phyloP scores from a whole-genome alignment of 2,113 vertebrate species.

The Neolamprologus ventralis region DNA sequence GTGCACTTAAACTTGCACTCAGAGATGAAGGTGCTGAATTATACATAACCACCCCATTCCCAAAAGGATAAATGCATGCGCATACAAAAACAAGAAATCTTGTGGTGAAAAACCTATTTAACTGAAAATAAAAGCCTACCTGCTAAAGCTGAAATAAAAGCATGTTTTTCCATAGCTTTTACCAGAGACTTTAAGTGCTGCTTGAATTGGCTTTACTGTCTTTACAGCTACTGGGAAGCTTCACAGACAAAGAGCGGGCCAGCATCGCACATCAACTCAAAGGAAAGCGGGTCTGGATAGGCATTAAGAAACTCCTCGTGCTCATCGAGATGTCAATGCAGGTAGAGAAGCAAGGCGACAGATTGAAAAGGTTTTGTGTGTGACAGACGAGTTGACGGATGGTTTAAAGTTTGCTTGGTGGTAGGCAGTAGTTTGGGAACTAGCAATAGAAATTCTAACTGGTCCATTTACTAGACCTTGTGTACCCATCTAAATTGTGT shows the following conservation, averaged over 20 bases:
- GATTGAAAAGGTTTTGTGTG: rapidly evolving
- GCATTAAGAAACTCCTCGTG: constrained; percentile 97
- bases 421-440: background rate
- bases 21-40: background rate
- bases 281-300: constrained; percentile 89
- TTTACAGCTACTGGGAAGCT: constrained; percentile 86
- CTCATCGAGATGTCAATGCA: constrained; percentile 98
- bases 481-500: background rate
- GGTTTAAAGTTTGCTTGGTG: background rate
- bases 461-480: background rate
- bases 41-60: background rate
- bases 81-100: background rate
- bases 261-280: constrained; percentile 88
- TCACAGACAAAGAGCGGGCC: constrained; percentile 88
- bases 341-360: constrained; percentile 56
- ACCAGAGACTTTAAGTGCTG: background rate
- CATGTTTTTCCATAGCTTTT: background rate
- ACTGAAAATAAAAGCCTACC: background rate
- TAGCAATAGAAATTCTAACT: background rate
- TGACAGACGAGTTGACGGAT: background rate
- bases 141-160: background rate
- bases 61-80: background rate
- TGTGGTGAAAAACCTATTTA: background rate
- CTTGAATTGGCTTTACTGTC: background rate
- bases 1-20: background rate